Percentiles rank a stretch among this genome's conserved stretches.
Conservation (phyloP, 2,888 invertebrate genomes). For the Drosophila affinis region DNA sequence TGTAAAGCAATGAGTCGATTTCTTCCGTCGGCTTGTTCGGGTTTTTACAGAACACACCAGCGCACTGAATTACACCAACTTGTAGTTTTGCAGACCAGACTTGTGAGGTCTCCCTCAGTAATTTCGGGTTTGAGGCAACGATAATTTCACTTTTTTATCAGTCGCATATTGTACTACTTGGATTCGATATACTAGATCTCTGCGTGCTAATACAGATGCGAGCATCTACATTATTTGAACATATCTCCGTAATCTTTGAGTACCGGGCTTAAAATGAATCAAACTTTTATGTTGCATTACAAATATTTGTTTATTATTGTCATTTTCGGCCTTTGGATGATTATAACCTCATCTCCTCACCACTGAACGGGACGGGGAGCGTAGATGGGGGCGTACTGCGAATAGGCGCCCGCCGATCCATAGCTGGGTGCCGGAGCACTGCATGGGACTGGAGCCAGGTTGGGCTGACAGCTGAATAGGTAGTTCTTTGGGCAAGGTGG, state of each 20-base stretch:
- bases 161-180: neutral
- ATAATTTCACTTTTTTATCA: neutral
- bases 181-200: neutral
- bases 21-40: too few relatives aligned
- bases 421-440: constrained; percentile 64
- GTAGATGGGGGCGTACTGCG: constrained; percentile 76
- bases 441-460: constrained; percentile 78
- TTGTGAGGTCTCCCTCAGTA: neutral
- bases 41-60: too few relatives aligned
- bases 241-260: too few relatives aligned
- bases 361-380: constrained; percentile 54
- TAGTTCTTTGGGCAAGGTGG: constrained; percentile 80
- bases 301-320: constrained; percentile 37
- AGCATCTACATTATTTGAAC: too few relatives aligned
- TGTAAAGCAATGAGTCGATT: too few relatives aligned
- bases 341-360: constrained; percentile 18
- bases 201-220: neutral
- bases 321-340: neutral
- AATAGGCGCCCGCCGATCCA: constrained; percentile 79
- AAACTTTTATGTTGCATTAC: neutral
- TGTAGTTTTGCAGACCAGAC: neutral
- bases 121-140: too few relatives aligned
- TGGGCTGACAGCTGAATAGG: constrained; percentile 79
- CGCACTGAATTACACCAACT: too few relatives aligned
- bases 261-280: neutral